A percentile compares a stretch with the other conserved stretches of the same genome.
Evolutionary conservation across 1,140 invertebrate genomes (phyloP).

Genomic region (Neelides sp.): DNA sequence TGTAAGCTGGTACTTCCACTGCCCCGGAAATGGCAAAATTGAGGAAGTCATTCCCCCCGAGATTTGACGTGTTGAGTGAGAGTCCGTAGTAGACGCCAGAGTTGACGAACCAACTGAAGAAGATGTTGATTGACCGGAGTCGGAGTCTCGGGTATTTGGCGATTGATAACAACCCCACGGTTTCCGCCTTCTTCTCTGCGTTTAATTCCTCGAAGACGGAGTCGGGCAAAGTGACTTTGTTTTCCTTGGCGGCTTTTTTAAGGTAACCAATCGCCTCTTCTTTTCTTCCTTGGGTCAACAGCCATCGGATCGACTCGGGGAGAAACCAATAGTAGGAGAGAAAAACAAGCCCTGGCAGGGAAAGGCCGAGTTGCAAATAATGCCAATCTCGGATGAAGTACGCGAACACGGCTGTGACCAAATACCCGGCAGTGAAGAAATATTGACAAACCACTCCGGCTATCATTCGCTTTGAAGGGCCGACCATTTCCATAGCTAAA

Average conservation of each 20-base stretch:
- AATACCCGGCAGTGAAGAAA: conserved; percentile 64
- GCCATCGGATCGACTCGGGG: conserved; percentile 69
- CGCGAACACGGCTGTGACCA: conserved; percentile 55
- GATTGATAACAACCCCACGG: conserved; percentile 33
- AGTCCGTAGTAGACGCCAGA: conserved; percentile 68
- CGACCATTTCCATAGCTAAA: conserved; percentile 69
- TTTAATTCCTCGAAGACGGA: conserved; percentile 40
- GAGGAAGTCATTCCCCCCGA: conserved; percentile 58
- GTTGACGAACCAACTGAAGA: conserved; percentile 68
- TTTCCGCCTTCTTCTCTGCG: conserved; percentile 3
- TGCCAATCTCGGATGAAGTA: conserved; percentile 63
- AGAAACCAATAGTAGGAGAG: conserved; percentile 69
- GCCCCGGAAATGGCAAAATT: conserved; percentile 62
- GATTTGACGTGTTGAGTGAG: conserved; percentile 60
- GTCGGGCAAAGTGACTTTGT: conserved; percentile 46
- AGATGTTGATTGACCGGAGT: conserved; percentile 55
- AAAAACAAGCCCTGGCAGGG: conserved; percentile 54
- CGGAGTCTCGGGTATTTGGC: conserved; percentile 57
- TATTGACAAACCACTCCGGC: conserved; percentile 61
- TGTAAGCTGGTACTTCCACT: conserved; percentile 65
- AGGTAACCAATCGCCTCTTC: conserved; percentile 56
- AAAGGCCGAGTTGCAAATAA: conserved; percentile 55
- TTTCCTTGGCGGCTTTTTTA: conserved; percentile 52
- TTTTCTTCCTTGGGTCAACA: conserved; percentile 57
- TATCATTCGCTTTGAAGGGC: conserved; percentile 54